phyloP scores from a whole-genome alignment of 2,888 invertebrate species.

The Polylopha cassiicola region DNA sequence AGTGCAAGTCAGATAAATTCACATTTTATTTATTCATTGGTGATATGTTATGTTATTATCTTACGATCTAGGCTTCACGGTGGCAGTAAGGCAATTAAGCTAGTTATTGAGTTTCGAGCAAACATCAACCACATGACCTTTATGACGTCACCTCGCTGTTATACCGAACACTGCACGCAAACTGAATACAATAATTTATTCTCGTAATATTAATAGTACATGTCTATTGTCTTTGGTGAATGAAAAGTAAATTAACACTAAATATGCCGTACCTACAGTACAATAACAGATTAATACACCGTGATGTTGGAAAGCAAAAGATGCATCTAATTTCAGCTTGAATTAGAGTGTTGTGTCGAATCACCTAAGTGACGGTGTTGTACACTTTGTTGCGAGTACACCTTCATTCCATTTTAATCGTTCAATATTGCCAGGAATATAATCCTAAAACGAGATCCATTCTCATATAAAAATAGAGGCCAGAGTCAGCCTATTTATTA shows the following conservation, averaged over 20 bases:
- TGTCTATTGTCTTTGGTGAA: slow-evolving; percentile 6
- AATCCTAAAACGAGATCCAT: too few species aligned
- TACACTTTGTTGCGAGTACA: too few species aligned
- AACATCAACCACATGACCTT: slow-evolving; percentile 1
- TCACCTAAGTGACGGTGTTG: too few species aligned
- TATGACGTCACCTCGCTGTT: too few species aligned
- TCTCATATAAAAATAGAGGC: too few species aligned
- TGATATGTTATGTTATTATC: slow-evolving; percentile 40
- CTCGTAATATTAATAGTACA: not conserved
- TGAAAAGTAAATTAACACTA: not conserved
- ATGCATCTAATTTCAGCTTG: too few species aligned
- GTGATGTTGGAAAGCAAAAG: too few species aligned
- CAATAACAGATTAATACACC: too few species aligned
- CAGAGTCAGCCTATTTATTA: too few species aligned
- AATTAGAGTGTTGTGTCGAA: too few species aligned
- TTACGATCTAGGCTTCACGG: slow-evolving; percentile 32
- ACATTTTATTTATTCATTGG: slow-evolving; percentile 31
- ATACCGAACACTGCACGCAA: not conserved
- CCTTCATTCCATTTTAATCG: too few species aligned
- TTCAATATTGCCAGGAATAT: too few species aligned
- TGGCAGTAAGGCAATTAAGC: slow-evolving; percentile 32
- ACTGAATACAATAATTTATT: not conserved
- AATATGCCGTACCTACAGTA: slow-evolving; percentile 1
- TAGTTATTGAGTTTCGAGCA: slow-evolving; percentile 26
- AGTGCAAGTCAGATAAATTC: slow-evolving; percentile 26